Percentiles rank a stretch among this genome's conserved stretches.
Evolutionary conservation across 1,140 invertebrate genomes (phyloP).

Genomic region (Nomia melanderi): DNA sequence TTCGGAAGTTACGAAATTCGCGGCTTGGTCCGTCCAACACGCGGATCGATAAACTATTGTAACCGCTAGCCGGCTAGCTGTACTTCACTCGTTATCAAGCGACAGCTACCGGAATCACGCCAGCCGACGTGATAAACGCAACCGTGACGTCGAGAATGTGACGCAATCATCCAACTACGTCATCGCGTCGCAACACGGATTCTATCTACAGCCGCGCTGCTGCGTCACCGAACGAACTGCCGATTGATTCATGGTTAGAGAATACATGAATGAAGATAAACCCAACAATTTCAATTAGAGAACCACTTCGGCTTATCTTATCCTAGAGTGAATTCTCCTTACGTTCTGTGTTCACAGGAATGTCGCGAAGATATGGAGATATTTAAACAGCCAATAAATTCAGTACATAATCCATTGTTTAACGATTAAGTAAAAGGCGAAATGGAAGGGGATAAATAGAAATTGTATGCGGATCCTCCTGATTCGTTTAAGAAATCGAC

Average conservation of each 20-base stretch:
- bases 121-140: background rate
- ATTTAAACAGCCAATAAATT: too few relatives aligned
- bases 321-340: background rate
- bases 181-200: constrained; percentile 5
- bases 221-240: background rate
- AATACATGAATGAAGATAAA: background rate
- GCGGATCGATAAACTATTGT: constrained; percentile 37
- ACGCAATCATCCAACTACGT: constrained; percentile 3
- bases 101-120: background rate
- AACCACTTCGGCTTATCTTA: background rate
- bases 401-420: too few relatives aligned
- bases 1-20: background rate
- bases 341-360: too few relatives aligned
- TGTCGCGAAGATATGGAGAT: too few relatives aligned
- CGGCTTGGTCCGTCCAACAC: background rate
- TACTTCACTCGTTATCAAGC: constrained; percentile 25
- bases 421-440: too few relatives aligned
- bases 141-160: constrained; percentile 12
- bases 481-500: too few relatives aligned
- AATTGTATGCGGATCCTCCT: too few relatives aligned
- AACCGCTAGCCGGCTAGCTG: background rate
- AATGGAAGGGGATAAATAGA: too few relatives aligned
- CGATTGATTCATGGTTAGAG: background rate
- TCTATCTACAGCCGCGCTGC: background rate
- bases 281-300: too few relatives aligned